Percentiles rank a stretch among this genome's conserved stretches.
Conservation (phyloP, 2,888 invertebrate species). For the Euzetes globulus region DNA sequence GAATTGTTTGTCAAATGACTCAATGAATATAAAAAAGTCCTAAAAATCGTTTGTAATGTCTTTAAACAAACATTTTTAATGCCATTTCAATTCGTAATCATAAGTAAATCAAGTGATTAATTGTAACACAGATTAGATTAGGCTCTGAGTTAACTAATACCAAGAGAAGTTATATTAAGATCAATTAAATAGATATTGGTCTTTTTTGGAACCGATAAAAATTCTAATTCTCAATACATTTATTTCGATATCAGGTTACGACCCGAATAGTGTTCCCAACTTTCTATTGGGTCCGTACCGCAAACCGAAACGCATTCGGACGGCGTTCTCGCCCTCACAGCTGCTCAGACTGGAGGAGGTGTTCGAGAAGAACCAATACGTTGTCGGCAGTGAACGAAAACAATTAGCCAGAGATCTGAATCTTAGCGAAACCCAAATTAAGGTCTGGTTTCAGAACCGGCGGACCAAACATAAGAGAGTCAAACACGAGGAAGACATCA, state of each 20-base stretch:
- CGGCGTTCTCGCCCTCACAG: constrained; percentile 96
- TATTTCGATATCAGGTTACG: constrained; percentile 5
- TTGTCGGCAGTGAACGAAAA: constrained; percentile 96
- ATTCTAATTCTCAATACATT: background rate
- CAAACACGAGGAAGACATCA: constrained; percentile 40
- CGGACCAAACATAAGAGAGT: constrained; percentile 42
- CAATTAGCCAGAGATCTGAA: constrained; percentile 89
- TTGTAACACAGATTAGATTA: background rate
- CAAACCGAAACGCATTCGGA: constrained; percentile 95
- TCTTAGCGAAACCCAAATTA: constrained; percentile 80
- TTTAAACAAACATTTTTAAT: background rate
- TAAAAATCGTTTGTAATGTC: background rate
- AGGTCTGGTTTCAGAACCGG: constrained; percentile 43
- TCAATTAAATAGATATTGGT: too few species aligned
- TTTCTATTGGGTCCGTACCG: constrained; percentile 49
- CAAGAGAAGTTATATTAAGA: too few species aligned
- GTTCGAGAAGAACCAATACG: constrained; percentile 98
- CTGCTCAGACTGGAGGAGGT: constrained; percentile 93
- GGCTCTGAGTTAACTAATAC: background rate
- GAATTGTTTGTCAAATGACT: constrained; percentile 10
- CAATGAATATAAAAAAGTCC: background rate
- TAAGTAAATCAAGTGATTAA: background rate
- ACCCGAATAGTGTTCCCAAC: background rate
- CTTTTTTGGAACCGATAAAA: too few species aligned
- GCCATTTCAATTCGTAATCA: background rate